phyloP scores from a whole-genome alignment of 2,888 invertebrate genomes.

The Chrysolina oricalcia region DNA sequence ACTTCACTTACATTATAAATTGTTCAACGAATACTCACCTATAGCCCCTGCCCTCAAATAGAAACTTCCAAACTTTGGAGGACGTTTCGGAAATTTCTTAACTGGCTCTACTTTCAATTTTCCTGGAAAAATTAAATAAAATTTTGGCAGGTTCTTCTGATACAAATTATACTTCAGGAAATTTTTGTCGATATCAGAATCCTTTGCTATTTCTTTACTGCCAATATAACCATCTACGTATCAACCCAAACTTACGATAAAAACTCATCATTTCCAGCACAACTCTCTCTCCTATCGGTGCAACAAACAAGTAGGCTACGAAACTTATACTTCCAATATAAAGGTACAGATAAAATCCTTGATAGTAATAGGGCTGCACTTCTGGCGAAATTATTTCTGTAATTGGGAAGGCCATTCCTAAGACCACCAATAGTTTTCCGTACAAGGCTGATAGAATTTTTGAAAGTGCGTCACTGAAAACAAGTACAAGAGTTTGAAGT shows the following conservation, averaged over 20 bases:
- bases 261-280: conserved; percentile 72
- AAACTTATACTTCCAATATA: conserved; percentile 82
- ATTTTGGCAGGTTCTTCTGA: neutral
- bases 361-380: conserved; percentile 94
- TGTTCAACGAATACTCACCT: conserved; percentile 73
- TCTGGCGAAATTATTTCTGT: conserved; percentile 96
- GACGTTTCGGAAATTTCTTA: conserved; percentile 35
- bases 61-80: conserved; percentile 88
- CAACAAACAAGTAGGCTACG: conserved; percentile 79
- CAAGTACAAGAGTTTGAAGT: neutral
- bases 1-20: neutral
- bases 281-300: conserved; percentile 76
- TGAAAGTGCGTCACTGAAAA: conserved; percentile 87
- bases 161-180: no score
- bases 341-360: conserved; percentile 81
- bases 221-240: no score
- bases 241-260: conserved; percentile 52
- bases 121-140: neutral
- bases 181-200: no score
- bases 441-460: conserved; percentile 94
- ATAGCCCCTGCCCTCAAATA: conserved; percentile 95
- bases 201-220: neutral
- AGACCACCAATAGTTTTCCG: conserved; percentile 93
- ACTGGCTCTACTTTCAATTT: neutral
- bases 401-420: conserved; percentile 97